These are phyloP conservation scores for Dendrocincla tyrannina DNA, from an alignment of 2,797 vertebrate genomes.

Conservation along the genomic window DNA sequence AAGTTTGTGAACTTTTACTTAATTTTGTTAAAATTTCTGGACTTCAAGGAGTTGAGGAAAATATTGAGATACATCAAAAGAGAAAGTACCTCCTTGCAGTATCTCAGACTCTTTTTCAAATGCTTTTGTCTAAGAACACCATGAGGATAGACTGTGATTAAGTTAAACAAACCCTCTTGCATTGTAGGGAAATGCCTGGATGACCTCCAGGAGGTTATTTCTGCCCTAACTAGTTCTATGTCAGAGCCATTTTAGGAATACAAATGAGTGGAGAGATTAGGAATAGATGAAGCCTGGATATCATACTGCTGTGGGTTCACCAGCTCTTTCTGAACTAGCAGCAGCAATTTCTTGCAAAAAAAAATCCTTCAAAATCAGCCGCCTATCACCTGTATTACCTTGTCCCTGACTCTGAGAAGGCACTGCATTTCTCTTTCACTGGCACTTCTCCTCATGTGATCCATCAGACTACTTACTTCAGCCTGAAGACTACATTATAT, in stretches of 20 bases:
- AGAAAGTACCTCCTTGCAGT: neutral
- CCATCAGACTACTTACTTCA: neutral
- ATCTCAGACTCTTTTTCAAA: neutral
- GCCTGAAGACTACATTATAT: neutral
- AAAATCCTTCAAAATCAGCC: neutral
- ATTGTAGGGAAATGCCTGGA: neutral
- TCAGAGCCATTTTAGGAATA: slow-evolving; percentile 35
- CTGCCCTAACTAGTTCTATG: neutral
- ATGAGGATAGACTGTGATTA: neutral
- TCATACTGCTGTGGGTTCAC: neutral
- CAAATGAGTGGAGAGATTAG: neutral
- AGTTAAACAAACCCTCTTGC: slow-evolving; percentile 1
- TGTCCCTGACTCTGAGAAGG: neutral
- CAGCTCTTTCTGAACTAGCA: neutral
- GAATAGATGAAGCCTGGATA: neutral
- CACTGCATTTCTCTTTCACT: neutral
- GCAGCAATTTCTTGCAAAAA: neutral
- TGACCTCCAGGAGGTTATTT: slow-evolving; percentile 17
- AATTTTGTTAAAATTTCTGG: neutral
- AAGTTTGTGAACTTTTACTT: neutral
- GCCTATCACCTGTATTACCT: neutral
- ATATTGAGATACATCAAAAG: neutral
- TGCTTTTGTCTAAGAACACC: neutral
- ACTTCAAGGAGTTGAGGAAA: neutral
- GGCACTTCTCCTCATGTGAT: neutral